Conservation (phyloP, 2,113 vertebrate genomes). For the Peromyscus maniculatus region DNA sequence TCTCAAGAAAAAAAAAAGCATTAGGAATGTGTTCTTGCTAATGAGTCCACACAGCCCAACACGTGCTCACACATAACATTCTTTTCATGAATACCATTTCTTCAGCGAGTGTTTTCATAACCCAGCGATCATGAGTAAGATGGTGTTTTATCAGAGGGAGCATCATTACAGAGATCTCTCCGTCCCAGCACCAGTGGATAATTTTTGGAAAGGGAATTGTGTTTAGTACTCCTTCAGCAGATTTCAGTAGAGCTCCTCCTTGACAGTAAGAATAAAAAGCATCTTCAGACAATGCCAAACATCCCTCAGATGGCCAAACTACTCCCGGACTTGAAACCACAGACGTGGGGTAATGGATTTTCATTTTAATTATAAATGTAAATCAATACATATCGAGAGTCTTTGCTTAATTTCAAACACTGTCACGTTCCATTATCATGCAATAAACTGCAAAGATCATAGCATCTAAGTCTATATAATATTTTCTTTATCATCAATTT, state of each 20-base stretch:
- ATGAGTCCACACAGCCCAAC: not conserved
- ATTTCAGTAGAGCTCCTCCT: not conserved
- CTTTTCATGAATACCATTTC: not conserved
- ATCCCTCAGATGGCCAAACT: not conserved
- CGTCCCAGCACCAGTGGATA: not conserved
- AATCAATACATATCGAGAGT: not conserved
- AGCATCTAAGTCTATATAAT: not conserved
- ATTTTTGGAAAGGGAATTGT: not conserved
- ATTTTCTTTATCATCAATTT: not conserved
- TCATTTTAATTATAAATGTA: slow-evolving; percentile 47
- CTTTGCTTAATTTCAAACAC: not conserved
- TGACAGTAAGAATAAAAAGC: not conserved
- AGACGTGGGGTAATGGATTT: not conserved
- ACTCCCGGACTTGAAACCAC: not conserved
- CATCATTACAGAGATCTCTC: not conserved
- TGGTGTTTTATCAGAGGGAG: not conserved
- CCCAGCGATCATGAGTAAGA: not conserved
- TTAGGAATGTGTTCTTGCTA: not conserved
- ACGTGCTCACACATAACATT: not conserved
- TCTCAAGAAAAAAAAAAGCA: slow-evolving; percentile 10
- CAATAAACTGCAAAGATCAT: not conserved
- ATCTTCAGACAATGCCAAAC: not conserved
- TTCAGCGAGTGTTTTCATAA: not conserved
- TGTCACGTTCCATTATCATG: not conserved
- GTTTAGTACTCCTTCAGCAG: not conserved